Evolutionary conservation across 2,888 invertebrate genomes (phyloP), one percentile per base, ranked within the genome.

Genomic region (Amphipyra berbera): DNA sequence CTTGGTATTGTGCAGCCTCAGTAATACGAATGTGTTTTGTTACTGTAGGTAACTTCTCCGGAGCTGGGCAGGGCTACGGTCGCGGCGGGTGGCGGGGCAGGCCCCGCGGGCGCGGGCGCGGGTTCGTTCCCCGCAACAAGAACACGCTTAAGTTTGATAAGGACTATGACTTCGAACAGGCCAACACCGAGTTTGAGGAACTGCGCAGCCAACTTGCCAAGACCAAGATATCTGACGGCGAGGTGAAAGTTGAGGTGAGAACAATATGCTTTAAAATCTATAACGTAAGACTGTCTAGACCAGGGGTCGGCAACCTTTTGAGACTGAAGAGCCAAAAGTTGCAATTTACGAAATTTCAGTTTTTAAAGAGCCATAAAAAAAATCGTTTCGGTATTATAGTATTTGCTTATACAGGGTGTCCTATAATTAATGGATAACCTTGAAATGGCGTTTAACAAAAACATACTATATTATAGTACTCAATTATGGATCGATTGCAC

Each of bases 101-200:
- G 81, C 90, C 89, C 44, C 93, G 91, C 57, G 94, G 92, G 49
- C 95, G 88, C 78, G 93, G 94, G 0, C 93, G 93, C 72, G 94
- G 94, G 0, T 93, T 94, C 83, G 86, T 91, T 15, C 92, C 93
- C 1, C 90, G 93, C 68, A 91, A 95, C 76, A 96, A 97, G 89
- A 97, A 96, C 83, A 96, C 96, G 12, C 96, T 99, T 75, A 98
- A 98, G 91, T 99, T 99, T 91, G 99, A 99, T 77, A 98, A 97
- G 81, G 99, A 99, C 88, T 99, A 98, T 88, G 99, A 99, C 93
- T 99, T 99, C 89, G 99, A 99, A 92, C 98, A 98, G 90, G 99
- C 99, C 63, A 99, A 99, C 91, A 98, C 98, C 42, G 97, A 99
- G 93, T 99, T 99, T 91, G 98, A 99, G 85, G 98, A 99, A 90